Base-by-base conservation (phyloP, 2,113 vertebrate species). In the Corydoras sp. region DNA sequence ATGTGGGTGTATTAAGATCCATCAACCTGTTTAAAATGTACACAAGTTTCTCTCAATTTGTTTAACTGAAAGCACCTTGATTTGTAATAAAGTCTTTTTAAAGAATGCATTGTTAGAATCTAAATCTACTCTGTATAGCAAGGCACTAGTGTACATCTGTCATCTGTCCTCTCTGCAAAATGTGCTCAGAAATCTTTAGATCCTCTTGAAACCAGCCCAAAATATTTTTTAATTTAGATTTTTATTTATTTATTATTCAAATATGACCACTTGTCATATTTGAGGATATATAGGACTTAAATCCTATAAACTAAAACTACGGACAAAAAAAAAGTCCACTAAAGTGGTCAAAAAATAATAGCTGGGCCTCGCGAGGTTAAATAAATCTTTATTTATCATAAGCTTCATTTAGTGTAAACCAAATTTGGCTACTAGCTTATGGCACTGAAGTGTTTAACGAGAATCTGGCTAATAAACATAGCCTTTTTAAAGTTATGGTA, bases 101-200 rank as follows among this genome's bases (percentile, higher is more conserved):
- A 59, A 32, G 31, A 58, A 32, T 15, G 29, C 14, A 69, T 50
- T 70, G 11, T 68, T 30, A 30, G 15, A 71, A 63, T 51, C 18
- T 62, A 74, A 9, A 53, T 73, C 30, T 15, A n/a, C 12, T 43
- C 4, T 68, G 14, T 78, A 30, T 68, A 58, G 63, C 63, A 78
- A 78, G 72, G 76, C 72, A 74, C 76, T 60, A 58, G 58, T 59
- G 68, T 53, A 55, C 53, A 63, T 71, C 59, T 75, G 72, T 72
- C 51, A 53, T 53, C 2, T 53, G 54, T 43, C 35, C 35, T 43
- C 35, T 43, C 35, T 43, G 35, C 35, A 43, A 43, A 43, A 43
- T 5, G 2, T 43, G 35, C 35, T 8, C 35, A 4, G 2, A 43
- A 43, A 43, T 43, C 7, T 43, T 8, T 43, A 43, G 4, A 43